Evolutionary conservation across 2,888 invertebrate species (phyloP).

Genomic region (Chaetoderma sp.): DNA sequence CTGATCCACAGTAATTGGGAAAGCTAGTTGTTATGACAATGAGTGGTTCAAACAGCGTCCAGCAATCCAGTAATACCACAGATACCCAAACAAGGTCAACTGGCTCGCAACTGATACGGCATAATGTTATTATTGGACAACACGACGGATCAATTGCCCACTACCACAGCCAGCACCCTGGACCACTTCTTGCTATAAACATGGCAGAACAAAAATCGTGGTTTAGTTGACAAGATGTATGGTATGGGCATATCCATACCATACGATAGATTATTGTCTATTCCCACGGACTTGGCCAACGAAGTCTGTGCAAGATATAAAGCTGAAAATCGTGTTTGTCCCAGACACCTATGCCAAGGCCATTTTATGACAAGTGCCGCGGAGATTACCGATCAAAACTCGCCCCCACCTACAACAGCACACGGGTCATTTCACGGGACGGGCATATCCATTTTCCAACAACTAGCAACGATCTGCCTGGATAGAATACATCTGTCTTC

Average conservation of each 20-base stretch:
- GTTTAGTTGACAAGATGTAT: conserved; percentile 17
- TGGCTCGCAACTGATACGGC: conserved; percentile 14
- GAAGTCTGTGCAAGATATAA: conserved; percentile 17
- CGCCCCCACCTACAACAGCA: conserved; percentile 27
- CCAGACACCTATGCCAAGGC: neutral
- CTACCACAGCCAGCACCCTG: conserved; percentile 6
- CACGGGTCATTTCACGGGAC: conserved; percentile 25
- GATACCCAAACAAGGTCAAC: conserved; percentile 9
- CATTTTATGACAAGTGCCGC: conserved; percentile 24
- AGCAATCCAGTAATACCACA: neutral
- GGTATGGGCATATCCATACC: conserved; percentile 25
- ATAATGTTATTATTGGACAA: neutral
- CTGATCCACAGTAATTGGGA: neutral
- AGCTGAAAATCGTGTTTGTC: conserved; percentile 16
- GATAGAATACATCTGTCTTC: neutral
- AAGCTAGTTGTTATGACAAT: neutral
- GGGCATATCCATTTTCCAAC: conserved; percentile 21
- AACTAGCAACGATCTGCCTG: conserved; percentile 7
- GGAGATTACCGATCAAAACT: conserved; percentile 26
- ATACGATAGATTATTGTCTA: conserved; percentile 23
- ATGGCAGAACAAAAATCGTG: conserved; percentile 13
- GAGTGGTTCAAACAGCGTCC: neutral
- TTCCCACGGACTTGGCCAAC: conserved; percentile 11
- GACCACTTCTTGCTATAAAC: conserved; percentile 20
- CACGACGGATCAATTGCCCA: neutral